These are phyloP conservation scores for Euphydryas editha DNA, from an alignment of 2,888 invertebrate species.

Conservation along the genomic window DNA sequence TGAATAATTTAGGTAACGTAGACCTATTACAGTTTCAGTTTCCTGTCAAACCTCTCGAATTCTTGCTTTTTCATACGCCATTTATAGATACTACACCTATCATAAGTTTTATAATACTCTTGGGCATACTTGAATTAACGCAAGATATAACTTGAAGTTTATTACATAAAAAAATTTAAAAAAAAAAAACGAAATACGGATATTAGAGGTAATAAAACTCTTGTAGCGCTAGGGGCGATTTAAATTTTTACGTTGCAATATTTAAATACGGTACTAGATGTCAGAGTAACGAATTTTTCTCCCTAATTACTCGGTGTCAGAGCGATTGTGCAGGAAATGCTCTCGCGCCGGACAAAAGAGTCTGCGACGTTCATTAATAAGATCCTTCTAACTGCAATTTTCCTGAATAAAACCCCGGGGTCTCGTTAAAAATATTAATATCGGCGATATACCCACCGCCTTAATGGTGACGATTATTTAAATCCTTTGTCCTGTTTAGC, in stretches of 20 bases:
- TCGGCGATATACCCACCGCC: slow-evolving; percentile 67
- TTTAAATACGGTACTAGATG: slow-evolving; percentile 67
- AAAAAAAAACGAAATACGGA: too few relatives aligned
- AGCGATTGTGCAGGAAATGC: slow-evolving; percentile 80
- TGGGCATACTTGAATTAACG: neutral
- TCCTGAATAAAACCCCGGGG: slow-evolving; percentile 75
- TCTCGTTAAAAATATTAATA: slow-evolving; percentile 78
- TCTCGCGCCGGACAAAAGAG: slow-evolving; percentile 73
- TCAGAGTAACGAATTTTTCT: slow-evolving; percentile 79
- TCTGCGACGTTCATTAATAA: slow-evolving; percentile 81
- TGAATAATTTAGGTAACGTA: slow-evolving; percentile 11
- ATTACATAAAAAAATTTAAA: neutral
- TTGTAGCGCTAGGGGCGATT: slow-evolving; percentile 41
- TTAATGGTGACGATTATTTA: slow-evolving; percentile 76
- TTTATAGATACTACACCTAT: neutral
- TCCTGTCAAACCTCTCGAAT: slow-evolving; percentile 23
- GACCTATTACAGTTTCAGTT: neutral
- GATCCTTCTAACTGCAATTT: slow-evolving; percentile 82
- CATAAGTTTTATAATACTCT: neutral
- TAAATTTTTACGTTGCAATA: slow-evolving; percentile 57
- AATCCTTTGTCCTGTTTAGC: slow-evolving; percentile 49
- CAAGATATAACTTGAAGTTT: neutral
- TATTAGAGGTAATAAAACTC: slow-evolving; percentile 27
- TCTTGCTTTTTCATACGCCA: neutral
- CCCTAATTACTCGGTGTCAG: slow-evolving; percentile 82